Evolutionary conservation across 2,113 vertebrate species (phyloP), one percentile per base, ranked within the genome.

Genomic region (Rhadina sibilatrix): DNA sequence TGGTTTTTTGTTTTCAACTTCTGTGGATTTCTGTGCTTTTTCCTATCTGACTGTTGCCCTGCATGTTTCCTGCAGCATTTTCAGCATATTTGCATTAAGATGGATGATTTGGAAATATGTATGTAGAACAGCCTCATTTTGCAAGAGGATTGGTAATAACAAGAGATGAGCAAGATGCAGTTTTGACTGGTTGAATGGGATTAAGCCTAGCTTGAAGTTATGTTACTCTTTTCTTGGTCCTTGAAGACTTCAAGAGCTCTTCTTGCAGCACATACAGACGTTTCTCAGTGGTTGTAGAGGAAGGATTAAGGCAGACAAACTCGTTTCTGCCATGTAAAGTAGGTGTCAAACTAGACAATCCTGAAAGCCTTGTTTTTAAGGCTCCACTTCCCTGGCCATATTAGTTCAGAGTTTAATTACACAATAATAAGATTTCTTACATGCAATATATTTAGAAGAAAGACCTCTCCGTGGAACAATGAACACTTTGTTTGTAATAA

Each of bases 311-410:
- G 91, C 56, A 75, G 91, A 89, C 85, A 93, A 56, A 94, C 92
- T 63, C 0, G 74, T 95, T 97, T 84, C 76, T 92, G 65, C 88
- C 24, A 6, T 61, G 40, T 87, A 57, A 87, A 87, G 68, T 35
- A 82, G 71, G 22, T 84, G 90, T 71, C 79, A 53, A 27, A 96
- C 96, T 46, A 93, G 96, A 89, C 88, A 72, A 63, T 94, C 92
- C 80, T 96, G 94, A 95, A 96, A 90, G 50, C 86, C 94, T 92
- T 95, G 93, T 93, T 94, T 90, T 90, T 57, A 81, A 89, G 83
- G 49, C 70, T 68, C 22, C 5, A 15, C 60, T 90, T 95, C 68
- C 71, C 52, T 89, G 79, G 35, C 80, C 40, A 7, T 81, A 70
- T 83, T 88, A 56, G 28, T 92, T 94, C 76, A 89, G 44, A 49